phyloP scores from a whole-genome alignment of 1,140 invertebrate species.

The Oreohelix idahoensis region DNA sequence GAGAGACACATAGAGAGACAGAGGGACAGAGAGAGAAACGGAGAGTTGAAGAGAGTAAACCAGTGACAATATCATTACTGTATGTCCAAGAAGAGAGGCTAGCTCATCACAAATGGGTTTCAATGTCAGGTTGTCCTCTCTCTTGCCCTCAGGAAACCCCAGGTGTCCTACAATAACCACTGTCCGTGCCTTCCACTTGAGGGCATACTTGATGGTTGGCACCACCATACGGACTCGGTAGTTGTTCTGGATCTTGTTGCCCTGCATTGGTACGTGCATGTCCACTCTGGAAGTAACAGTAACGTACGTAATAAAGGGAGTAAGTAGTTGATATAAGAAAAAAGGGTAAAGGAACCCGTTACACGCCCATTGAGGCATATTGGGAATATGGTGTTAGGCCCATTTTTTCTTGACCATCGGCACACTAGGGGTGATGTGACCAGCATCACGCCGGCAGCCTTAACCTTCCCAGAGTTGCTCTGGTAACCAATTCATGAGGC shows the following conservation, averaged over 20 bases:
- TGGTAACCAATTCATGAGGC: too few relatives aligned
- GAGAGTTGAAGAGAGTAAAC: too few relatives aligned
- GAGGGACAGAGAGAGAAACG: too few relatives aligned
- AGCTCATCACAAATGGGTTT: constrained; percentile 26
- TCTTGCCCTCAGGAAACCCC: not conserved
- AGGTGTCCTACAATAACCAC: constrained; percentile 17
- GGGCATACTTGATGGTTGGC: constrained; percentile 31
- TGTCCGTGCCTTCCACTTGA: not conserved
- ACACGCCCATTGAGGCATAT: too few relatives aligned
- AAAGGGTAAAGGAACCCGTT: too few relatives aligned
- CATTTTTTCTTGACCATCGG: too few relatives aligned
- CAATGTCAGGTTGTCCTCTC: not conserved
- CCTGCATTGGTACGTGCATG: not conserved
- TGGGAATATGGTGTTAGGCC: too few relatives aligned
- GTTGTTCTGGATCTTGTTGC: constrained; percentile 12
- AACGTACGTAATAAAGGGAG: too few relatives aligned
- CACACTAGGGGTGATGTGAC: too few relatives aligned
- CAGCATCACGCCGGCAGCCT: too few relatives aligned
- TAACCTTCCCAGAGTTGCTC: too few relatives aligned
- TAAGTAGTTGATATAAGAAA: too few relatives aligned
- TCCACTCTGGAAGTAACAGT: constrained; percentile 15
- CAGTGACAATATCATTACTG: not conserved
- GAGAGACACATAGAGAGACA: not conserved
- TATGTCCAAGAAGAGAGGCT: constrained; percentile 16
- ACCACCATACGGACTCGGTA: constrained; percentile 18